Base-by-base conservation (phyloP, 2,113 vertebrate genomes). In the Anas platyrhynchos region DNA sequence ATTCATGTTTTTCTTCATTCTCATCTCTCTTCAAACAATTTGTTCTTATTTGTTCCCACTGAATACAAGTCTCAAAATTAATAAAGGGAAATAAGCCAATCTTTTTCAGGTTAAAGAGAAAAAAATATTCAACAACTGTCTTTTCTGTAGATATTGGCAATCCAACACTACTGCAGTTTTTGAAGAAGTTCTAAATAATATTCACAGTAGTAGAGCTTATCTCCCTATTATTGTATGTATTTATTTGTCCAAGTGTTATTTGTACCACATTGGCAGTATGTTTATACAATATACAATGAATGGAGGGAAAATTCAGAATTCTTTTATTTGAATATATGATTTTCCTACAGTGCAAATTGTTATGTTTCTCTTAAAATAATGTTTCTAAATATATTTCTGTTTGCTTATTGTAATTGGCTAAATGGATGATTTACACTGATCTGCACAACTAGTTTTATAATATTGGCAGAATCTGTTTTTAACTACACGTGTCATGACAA, bases 11-110 rank as follows among this genome's bases (percentile, higher is more conserved):
- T 91, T 75, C 55, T 91, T 76, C 36, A 44, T 83, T 83, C 16
- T 72, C 14, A 34, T 46, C 12, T 48, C 25, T 76, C 25, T 54
- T 71, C 52, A 54, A 63, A 32, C 10, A 67, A 27, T 52, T 62
- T 66, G 23, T 59, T 61, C 83, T 7, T 50, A 44, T 59, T 61
- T 27, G 48, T 44, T 83, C 22, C 34, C 2, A 5, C 4, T 50
- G 32, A 85, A 81, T 32, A 14, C 2, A 44, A n/a, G 32, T 18
- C 50, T 75, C 43, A 77, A 88, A 76, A 22, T 56, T 86, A 72
- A 27, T n/a, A 31, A 2, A 44, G 23, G 0, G 5, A 3, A 67
- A 68, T 68, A 46, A 34, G 2, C 2, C 6, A 1, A 10, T 41
- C n/a, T 56, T 13, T 11, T 1, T 16, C 21, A 5, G 11, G 5